Conservation (phyloP, 2,797 vertebrate genomes). For the Manis javanica region DNA sequence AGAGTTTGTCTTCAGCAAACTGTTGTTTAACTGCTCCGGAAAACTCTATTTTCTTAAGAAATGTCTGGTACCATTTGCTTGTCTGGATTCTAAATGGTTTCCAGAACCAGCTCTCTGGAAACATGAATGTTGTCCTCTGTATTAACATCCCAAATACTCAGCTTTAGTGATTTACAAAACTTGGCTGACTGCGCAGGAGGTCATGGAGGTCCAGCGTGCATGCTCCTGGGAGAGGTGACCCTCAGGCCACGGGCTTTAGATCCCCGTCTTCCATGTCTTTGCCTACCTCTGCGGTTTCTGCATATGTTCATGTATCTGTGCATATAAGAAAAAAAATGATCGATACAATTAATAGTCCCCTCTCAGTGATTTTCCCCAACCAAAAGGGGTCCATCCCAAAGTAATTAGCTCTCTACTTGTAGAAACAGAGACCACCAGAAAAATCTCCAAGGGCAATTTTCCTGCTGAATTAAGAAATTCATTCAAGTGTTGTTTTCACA, state of each 20-base stretch:
- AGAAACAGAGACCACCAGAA: neutral
- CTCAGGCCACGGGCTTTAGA: neutral
- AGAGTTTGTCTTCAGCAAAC: neutral
- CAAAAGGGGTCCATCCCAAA: neutral
- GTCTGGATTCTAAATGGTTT: neutral
- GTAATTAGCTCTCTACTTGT: neutral
- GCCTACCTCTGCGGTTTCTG: neutral
- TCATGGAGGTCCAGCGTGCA: neutral
- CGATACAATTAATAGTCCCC: neutral
- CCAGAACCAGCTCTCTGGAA: neutral
- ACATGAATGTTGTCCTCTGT: too few species aligned
- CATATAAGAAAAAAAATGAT: too few species aligned
- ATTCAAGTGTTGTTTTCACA: neutral
- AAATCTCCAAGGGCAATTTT: neutral
- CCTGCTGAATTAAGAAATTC: neutral
- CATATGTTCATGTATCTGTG: rapidly evolving
- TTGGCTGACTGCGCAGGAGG: neutral
- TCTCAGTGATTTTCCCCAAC: neutral
- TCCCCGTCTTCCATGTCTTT: neutral
- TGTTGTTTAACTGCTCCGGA: neutral
- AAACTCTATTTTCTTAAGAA: neutral
- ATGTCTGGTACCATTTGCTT: neutral
- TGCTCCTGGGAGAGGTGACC: too few species aligned
- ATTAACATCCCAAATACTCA: neutral
- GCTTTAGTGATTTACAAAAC: neutral